Evolutionary conservation across 1,140 invertebrate species (phyloP).

Genomic region (Vanessa atalanta): DNA sequence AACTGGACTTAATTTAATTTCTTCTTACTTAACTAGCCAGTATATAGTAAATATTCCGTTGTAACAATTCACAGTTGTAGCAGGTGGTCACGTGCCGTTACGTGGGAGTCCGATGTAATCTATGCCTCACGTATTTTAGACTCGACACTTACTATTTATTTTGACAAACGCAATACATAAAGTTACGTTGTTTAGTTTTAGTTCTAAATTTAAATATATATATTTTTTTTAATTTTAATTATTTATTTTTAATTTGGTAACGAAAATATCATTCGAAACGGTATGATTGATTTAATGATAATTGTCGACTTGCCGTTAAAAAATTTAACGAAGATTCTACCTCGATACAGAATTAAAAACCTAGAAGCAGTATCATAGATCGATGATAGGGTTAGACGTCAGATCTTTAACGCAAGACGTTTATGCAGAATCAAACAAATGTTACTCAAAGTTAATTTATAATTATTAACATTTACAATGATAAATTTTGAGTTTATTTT

Average conservation of each 20-base stretch:
- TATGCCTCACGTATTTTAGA: constrained; percentile 24
- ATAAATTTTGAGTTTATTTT: too few species aligned
- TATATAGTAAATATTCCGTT: neutral
- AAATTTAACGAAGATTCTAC: too few species aligned
- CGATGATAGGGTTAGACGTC: too few species aligned
- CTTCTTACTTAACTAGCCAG: neutral
- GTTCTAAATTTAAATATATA: neutral
- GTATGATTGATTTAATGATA: neutral
- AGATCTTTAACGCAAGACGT: too few species aligned
- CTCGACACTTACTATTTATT: constrained; percentile 25
- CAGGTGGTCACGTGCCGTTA: constrained; percentile 44
- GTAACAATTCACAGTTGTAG: neutral
- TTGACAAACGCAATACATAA: constrained; percentile 22
- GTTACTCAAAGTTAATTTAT: too few species aligned
- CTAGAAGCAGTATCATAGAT: too few species aligned
- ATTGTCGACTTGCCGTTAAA: too few species aligned
- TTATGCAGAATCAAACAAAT: too few species aligned
- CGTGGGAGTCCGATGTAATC: constrained; percentile 37
- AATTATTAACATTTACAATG: too few species aligned
- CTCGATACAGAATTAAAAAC: too few species aligned
- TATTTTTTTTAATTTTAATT: neutral
- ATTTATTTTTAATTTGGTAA: neutral
- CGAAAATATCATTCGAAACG: neutral
- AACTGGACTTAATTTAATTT: neutral
- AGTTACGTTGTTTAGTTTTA: neutral